Base-by-base conservation (phyloP, 92 coral and sea anemone genomes). In the Actinernus sp. region DNA sequence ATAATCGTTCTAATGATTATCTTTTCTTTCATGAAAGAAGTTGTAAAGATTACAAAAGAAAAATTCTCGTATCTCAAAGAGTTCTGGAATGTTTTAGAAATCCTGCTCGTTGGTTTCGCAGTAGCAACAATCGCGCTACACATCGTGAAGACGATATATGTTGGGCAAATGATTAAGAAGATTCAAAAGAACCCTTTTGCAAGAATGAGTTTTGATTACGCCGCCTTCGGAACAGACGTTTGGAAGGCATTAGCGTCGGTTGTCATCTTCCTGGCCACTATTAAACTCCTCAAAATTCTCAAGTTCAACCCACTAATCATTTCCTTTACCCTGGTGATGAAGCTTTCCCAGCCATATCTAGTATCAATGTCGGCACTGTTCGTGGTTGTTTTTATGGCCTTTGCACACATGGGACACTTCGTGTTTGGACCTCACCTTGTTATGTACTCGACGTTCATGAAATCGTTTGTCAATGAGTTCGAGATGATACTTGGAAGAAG, bases 141-240 rank as follows among this genome's bases (percentile, higher is more conserved):
- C 49, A 69, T 93, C 39, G 47, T 82, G 66, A 85, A 86, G 44
- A 46, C 84, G 49, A 63, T 69, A 16, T 84, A 83, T 33, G 89
- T 83, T 1, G 58, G 74, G 43, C 50, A 45, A 3, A 65, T 93
- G 6, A 43, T 93, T 5, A 58, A 54, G 44, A 68, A 86, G 20
- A 86, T 87, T 0, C 84, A 82, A 22, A 84, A 63, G 2, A 91
- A 93, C 22, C 98, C 98, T 6, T 93, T 85, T 44, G 78, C 87
- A 1, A 70, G 96, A 31, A 86, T 87, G 85, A 93, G 96, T 53
- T 93, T 93, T 49, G 96, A 93, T 64, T 93, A 85, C 53, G 91
- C 89, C 38, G 75, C 68, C 10, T 58, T 67, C 22, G 71, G 90
- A 55, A 88, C 92, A 12, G 91, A 82, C 60, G 57, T 90, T 3